Evolutionary conservation across 1,140 invertebrate genomes (phyloP).

Genomic region (Aphidius ervi): DNA sequence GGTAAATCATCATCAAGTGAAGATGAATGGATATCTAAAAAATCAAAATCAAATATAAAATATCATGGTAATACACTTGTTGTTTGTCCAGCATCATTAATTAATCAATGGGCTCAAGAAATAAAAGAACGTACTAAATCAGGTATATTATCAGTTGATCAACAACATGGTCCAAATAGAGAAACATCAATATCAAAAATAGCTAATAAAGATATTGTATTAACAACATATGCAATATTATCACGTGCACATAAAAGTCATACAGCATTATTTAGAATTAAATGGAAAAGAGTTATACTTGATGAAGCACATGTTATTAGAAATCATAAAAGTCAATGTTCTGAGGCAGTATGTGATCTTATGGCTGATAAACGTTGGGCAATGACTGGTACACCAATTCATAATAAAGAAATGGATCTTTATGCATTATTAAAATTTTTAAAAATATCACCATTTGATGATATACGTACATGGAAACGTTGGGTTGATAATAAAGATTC

Average conservation of each 20-base stretch:
- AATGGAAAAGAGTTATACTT: constrained; percentile 82
- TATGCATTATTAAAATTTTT: constrained; percentile 85
- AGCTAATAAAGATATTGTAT: constrained; percentile 63
- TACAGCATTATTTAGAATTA: constrained; percentile 48
- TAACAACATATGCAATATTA: constrained; percentile 75
- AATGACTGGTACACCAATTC: constrained; percentile 91
- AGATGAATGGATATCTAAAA: constrained; percentile 29
- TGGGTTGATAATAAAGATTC: constrained; percentile 71
- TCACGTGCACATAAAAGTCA: constrained; percentile 53
- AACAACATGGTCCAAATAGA: constrained; percentile 81
- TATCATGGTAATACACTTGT: constrained; percentile 72
- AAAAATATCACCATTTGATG: constrained; percentile 80
- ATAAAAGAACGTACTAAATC: constrained; percentile 62
- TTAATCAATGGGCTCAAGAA: constrained; percentile 85
- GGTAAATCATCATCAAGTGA: constrained; percentile 29
- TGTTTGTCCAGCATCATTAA: constrained; percentile 80
- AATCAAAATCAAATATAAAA: constrained; percentile 19
- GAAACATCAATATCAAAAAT: constrained; percentile 61
- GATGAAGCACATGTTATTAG: constrained; percentile 92
- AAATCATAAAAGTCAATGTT: constrained; percentile 77
- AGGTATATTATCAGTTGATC: constrained; percentile 59
- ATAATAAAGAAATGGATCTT: constrained; percentile 88
- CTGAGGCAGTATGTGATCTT: constrained; percentile 67
- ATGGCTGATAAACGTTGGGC: constrained; percentile 69
- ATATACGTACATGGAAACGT: constrained; percentile 64